These are phyloP conservation scores for Drosophila helvetica DNA, from an alignment of 2,888 invertebrate genomes.

Conservation along the genomic window DNA sequence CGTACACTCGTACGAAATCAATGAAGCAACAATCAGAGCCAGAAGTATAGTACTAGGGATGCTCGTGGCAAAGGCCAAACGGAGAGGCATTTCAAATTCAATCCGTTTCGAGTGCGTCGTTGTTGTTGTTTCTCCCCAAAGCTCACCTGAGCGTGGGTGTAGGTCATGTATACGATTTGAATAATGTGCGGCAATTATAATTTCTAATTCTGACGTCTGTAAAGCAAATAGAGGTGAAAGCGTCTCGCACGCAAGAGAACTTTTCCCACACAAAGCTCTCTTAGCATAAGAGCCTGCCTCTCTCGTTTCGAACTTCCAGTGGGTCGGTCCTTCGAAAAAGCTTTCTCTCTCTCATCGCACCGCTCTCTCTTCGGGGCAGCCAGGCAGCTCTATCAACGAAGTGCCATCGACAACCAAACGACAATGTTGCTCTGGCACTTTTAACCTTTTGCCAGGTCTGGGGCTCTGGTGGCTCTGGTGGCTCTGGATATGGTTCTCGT, in stretches of 20 bases:
- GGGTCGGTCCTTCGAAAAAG: slow-evolving; percentile 28
- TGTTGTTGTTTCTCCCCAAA: slow-evolving; percentile 32
- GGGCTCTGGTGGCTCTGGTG: neutral
- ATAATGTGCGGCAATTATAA: slow-evolving; percentile 77
- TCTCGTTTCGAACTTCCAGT: slow-evolving; percentile 35
- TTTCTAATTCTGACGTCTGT: slow-evolving; percentile 77
- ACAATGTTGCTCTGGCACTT: slow-evolving; percentile 67
- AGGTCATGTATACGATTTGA: slow-evolving; percentile 73
- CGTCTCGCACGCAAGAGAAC: slow-evolving; percentile 34
- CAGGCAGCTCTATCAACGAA: slow-evolving; percentile 27
- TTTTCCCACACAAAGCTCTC: slow-evolving; percentile 48
- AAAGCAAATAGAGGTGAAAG: slow-evolving; percentile 42
- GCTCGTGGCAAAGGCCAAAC: slow-evolving; percentile 13
- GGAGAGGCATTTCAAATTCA: slow-evolving; percentile 64
- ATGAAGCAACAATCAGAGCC: slow-evolving; percentile 41
- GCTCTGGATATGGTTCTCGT: slow-evolving; percentile 8
- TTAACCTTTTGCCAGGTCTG: slow-evolving; percentile 67
- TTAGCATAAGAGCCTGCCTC: slow-evolving; percentile 17
- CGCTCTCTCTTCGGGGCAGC: slow-evolving; percentile 3
- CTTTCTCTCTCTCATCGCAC: slow-evolving; percentile 18
- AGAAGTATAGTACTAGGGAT: neutral
- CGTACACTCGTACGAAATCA: slow-evolving; percentile 31
- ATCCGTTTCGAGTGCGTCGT: slow-evolving; percentile 58
- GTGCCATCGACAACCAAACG: slow-evolving; percentile 49
- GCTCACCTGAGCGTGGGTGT: slow-evolving; percentile 54